Conservation (phyloP, 1,140 invertebrate species). For the Apis florea region DNA sequence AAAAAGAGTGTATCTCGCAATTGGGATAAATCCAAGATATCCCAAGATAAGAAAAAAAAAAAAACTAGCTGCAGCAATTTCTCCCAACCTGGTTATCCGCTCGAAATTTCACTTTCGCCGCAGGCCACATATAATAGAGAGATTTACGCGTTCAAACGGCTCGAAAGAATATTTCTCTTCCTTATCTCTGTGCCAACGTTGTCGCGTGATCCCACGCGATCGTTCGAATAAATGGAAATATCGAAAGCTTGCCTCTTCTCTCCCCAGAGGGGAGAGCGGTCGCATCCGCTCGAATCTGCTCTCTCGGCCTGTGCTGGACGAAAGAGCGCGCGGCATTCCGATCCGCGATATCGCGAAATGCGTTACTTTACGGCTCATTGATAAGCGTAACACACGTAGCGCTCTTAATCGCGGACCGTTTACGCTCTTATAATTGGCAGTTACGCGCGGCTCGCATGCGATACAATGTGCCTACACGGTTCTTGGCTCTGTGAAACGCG, state of each 20-base stretch:
- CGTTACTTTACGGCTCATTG: conserved; percentile 63
- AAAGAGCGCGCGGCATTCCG: conserved; percentile 39
- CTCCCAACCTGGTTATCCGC: too few species aligned
- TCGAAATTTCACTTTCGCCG: too few species aligned
- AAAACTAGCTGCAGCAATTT: too few species aligned
- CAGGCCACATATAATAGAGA: background rate
- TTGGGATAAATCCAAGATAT: too few species aligned
- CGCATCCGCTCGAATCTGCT: background rate
- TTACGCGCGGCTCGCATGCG: conserved; percentile 52
- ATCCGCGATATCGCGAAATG: conserved; percentile 46
- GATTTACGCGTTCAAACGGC: background rate
- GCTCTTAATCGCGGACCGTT: conserved; percentile 58
- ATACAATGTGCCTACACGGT: conserved; percentile 26
- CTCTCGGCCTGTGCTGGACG: conserved; percentile 2
- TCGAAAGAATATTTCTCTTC: background rate
- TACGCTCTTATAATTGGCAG: conserved; percentile 64
- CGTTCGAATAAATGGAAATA: background rate
- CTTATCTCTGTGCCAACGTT: background rate
- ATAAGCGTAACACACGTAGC: conserved; percentile 60
- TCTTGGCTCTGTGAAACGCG: background rate
- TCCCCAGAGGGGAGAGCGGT: too few species aligned
- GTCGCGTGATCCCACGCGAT: background rate
- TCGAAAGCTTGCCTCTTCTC: background rate
- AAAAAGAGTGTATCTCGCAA: too few species aligned
- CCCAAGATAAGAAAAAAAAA: too few species aligned